Base-by-base conservation (phyloP, 1,140 invertebrate species). In the Physella acuta region DNA sequence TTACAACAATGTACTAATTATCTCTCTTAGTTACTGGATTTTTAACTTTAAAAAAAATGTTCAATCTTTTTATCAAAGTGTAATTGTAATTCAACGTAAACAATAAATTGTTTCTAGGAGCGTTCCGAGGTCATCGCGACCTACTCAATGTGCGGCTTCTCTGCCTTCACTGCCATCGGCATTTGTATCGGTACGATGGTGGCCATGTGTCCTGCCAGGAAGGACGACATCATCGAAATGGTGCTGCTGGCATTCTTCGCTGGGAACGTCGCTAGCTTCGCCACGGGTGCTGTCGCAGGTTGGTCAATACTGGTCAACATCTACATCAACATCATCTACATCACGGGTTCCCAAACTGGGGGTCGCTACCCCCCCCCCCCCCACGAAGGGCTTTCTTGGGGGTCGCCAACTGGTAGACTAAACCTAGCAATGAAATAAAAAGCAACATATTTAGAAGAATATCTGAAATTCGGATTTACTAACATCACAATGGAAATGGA, bases 111-210 rank as follows among this genome's bases (percentile, higher is more conserved):
- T n/a, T 56, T 17, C 58, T 65, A 93, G 91, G 81, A 85, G 5
- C 86, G 93, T 79, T 89, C 91, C 58, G 88, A 92, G 75, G 89
- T 91, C 0, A 94, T 98, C 44, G 91, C 94, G 0, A 98, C 96
- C 0, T 98, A 92, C 80, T 93, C 95, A 0, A 89, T 98, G n/a
- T 98, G 95, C 81, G 95, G 95, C 0, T 99, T 99, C 86, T 91
- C 95, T 0, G 98, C 98, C 88, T 91, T 97, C 2, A 89, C 90
- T 0, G 93, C 94, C 0, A 89, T 97, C 28, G 95, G 95, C 1
- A 94, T 97, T 49, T 89, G 93, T 82, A 88, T 98, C 14, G 94
- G 93, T 0, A 88, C 88, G 0, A 81, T 98, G 20, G 86, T 89
- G 0, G 88, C 90, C 3, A 87, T 99, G 86, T 91, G 92, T 0